phyloP scores from a whole-genome alignment of 2,113 vertebrate genomes.

The Falco punctatus region DNA sequence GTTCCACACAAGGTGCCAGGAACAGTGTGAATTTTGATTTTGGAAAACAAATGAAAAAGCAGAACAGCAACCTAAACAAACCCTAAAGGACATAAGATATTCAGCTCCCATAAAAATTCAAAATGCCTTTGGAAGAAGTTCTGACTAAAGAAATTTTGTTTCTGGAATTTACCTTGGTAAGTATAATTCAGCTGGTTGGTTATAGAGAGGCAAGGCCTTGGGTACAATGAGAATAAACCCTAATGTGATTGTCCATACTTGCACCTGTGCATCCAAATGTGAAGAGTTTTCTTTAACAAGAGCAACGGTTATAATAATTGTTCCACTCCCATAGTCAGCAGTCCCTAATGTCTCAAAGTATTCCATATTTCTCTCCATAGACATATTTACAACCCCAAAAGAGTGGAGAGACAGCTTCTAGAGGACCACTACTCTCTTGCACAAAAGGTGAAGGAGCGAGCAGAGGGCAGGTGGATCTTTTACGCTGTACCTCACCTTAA shows the following conservation, averaged over 20 bases:
- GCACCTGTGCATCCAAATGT: neutral
- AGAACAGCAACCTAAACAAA: neutral
- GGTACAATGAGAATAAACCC: neutral
- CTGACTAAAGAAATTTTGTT: neutral
- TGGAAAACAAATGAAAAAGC: neutral
- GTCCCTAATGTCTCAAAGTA: neutral
- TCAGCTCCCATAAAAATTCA: neutral
- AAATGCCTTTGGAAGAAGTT: neutral
- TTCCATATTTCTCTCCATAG: neutral
- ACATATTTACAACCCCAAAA: neutral
- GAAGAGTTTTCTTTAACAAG: neutral
- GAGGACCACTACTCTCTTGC: neutral
- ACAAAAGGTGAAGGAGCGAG: neutral
- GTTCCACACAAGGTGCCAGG: neutral
- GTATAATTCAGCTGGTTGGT: neutral
- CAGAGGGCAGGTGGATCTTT: neutral
- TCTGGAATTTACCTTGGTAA: neutral
- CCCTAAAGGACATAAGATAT: neutral
- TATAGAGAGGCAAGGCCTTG: neutral
- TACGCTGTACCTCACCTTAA: neutral
- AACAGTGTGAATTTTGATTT: neutral
- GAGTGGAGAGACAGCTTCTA: neutral
- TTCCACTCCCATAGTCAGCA: neutral
- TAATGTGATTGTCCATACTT: neutral
- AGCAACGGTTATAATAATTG: neutral